phyloP scores from a whole-genome alignment of 2,113 vertebrate genomes.

The Danio rerio region GRCz12tu NC_133190.1:18365001-18365500 shows the following conservation, averaged over 20 bases:
- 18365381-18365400: constrained; percentile 71
- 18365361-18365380: constrained; percentile 65
- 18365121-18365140: constrained; percentile 50
- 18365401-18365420: constrained; percentile 86
- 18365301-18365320: constrained; percentile 70
- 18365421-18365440: constrained; percentile 92
- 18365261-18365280: constrained; percentile 87
- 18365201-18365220: constrained; percentile 85
- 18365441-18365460: constrained; percentile 74
- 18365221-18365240: constrained; percentile 81
- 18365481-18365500: constrained; percentile 69
- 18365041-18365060: constrained; percentile 73
- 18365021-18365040: constrained; percentile 53
- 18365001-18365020: constrained; percentile 45
- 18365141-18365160: constrained; percentile 83
- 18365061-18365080: constrained; percentile 85
- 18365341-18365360: constrained; percentile 67
- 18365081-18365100: constrained; percentile 48
- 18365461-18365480: constrained; percentile 72
- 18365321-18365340: constrained; percentile 81
- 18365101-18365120: constrained; percentile 36
- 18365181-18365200: constrained; percentile 98
- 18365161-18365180: constrained; percentile 93
- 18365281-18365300: constrained; percentile 78
- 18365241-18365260: constrained; percentile 84